A percentile compares a stretch with the other conserved stretches of the same genome.
phyloP scores from a whole-genome alignment of 2,888 invertebrate species.

The Sinelater perroti region DNA sequence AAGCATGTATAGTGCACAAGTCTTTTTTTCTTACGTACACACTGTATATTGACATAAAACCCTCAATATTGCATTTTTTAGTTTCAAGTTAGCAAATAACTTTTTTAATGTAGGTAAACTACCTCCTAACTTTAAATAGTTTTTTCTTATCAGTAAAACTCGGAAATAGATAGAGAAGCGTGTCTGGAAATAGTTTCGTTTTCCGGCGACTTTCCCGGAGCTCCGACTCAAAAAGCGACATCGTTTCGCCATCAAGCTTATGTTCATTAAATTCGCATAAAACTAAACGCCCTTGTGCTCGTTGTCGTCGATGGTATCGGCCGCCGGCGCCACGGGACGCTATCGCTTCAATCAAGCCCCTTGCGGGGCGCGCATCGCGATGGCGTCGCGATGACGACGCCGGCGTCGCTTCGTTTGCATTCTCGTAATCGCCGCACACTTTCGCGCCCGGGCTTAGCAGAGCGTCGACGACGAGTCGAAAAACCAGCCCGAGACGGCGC shows the following conservation, averaged over 20 bases:
- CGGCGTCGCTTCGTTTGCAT: slow-evolving; percentile 18
- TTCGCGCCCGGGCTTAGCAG: slow-evolving; percentile 9
- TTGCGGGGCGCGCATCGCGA: slow-evolving; percentile 38
- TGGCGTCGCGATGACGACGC: slow-evolving; percentile 27
- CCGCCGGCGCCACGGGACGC: slow-evolving; percentile 51
- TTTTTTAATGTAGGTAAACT: too few relatives aligned
- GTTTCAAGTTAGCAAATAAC: too few relatives aligned
- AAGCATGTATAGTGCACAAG: too few relatives aligned
- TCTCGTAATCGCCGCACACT: slow-evolving; percentile 13
- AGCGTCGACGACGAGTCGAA: not conserved
- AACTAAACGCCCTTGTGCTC: slow-evolving; percentile 45
- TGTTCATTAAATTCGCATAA: slow-evolving; percentile 58
- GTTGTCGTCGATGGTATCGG: slow-evolving; percentile 52
- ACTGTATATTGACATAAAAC: too few relatives aligned
- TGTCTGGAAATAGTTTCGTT: slow-evolving; percentile 16
- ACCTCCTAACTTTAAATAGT: too few relatives aligned
- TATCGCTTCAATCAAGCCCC: slow-evolving; percentile 50
- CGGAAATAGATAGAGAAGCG: slow-evolving; percentile 1
- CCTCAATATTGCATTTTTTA: too few relatives aligned
- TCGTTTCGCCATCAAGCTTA: slow-evolving; percentile 44
- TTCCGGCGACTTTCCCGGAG: slow-evolving; percentile 14
- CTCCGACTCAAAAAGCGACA: slow-evolving; percentile 41
- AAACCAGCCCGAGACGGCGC: slow-evolving; percentile 49
- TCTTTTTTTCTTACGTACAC: too few relatives aligned
- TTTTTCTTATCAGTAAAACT: too few relatives aligned